Evolutionary conservation across 2,888 invertebrate species (phyloP), one percentile per base, ranked within the genome.

Genomic region (Agonopterix heracliana): DNA sequence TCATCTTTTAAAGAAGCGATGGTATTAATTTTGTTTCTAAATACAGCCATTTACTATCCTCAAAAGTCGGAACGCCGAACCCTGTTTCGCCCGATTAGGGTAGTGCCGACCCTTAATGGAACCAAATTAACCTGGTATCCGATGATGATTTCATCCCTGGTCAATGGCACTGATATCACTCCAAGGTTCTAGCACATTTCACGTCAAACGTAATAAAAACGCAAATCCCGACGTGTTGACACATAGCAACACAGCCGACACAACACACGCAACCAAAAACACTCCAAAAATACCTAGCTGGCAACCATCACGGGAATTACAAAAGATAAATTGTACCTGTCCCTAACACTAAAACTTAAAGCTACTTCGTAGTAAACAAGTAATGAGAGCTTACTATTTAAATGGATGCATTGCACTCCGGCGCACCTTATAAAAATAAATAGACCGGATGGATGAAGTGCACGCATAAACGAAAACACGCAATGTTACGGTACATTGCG

Each of bases 221-320:
- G 45, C 17, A 52, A 46, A 44, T 53, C 49, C 47, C 53, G 63
- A 68, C 56, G 54, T 69, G 71, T 70, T 74, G 71, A 74, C 74
- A 75, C 67, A 64, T 26, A 5, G 64, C 61, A 56, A 59, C 59
- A 58, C 59, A 63, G 66, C 61, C 61, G 56, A 59, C 59, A 58
- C 59, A 63, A 66, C 61, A 59, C 57, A 63, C 60, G 49, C 56
- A 64, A 62, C 67, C 63, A 68, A 66, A 74, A 66, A 74, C 66
- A 66, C 67, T 71, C 74, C 70, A 61, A 74, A 79, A 78, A 79
- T 77, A 78, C 74, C 66, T 62, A 51, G 56, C 68, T 73, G 71
- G 68, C 72, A 72, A 66, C 65, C 61, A 68, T 63, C 65, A 57
- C 59, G 54, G 60, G 59, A 62, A 67, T 67, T 65, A 73, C 69